Percentiles rank a stretch among this genome's conserved stretches.
Evolutionary conservation across 2,113 vertebrate species (phyloP).

Genomic region (Dendrocopos noguchii): DNA sequence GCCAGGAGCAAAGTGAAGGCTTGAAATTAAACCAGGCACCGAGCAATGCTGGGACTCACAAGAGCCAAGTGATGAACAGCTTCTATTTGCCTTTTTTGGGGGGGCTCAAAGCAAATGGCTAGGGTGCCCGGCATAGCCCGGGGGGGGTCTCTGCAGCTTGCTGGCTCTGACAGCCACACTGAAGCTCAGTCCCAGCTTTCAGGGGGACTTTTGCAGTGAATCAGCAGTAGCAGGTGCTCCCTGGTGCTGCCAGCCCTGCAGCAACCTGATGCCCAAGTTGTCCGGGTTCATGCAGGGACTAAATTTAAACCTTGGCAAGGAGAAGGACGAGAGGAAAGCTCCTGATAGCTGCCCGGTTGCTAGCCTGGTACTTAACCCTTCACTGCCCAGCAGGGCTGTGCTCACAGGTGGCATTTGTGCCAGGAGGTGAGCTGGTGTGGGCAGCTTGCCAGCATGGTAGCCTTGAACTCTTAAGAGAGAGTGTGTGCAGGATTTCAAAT

Average conservation of each 20-base stretch:
- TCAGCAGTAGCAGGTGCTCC: constrained; percentile 86
- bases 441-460: fast-evolving
- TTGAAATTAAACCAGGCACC: background rate
- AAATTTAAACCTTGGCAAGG: constrained; percentile 83
- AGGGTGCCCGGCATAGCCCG: fast-evolving
- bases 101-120: background rate
- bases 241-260: constrained; percentile 59
- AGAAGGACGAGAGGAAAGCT: background rate
- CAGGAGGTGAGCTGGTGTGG: fast-evolving
- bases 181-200: background rate
- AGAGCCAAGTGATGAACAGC: fast-evolving
- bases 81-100: background rate
- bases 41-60: background rate
- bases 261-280: constrained; percentile 84
- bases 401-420: background rate
- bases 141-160: background rate
- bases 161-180: fast-evolving
- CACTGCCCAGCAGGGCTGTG: background rate
- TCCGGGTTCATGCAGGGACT: constrained; percentile 79
- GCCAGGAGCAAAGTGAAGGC: background rate
- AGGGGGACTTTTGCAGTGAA: background rate
- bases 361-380: constrained; percentile 42
- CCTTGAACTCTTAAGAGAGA: background rate
- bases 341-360: background rate
- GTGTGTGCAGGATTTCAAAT: background rate